Evolutionary conservation across 2,113 vertebrate genomes (phyloP), one percentile per base, ranked within the genome.

Genomic region (Mola mola): DNA sequence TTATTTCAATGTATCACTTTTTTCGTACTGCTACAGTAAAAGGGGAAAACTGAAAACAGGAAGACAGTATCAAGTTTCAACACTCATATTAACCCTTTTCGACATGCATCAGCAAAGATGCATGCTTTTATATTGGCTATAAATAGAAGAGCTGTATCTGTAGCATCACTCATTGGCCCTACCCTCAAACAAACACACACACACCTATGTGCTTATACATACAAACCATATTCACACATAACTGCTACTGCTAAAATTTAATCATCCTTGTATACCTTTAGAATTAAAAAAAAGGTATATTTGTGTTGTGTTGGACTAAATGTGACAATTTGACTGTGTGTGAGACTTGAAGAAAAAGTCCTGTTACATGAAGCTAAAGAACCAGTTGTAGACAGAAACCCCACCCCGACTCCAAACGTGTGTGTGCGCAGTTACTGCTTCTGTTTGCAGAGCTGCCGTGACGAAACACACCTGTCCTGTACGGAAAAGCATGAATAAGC

Each of bases 381-480:
- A 38, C 12, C 36, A 15, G 12, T 38, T 38, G 36, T 13, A 28
- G 28, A 55, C n/a, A 65, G 7, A 50, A 16, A 33, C 60, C 33
- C 24, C 61, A 55, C 75, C 78, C 58, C 21, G 42, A 36, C 31
- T 57, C 28, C 9, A 56, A 58, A 34, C 8, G 52, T 55, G 48
- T 49, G 24, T 25, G 47, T 43, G 51, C 52, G 42, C 19, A n/a
- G 36, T 26, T 58, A 59, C 37, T 51, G 6, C 17, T 17, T 63
- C 37, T 79, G 68, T 86, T 77, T 88, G 75, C 50, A 29, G 63
- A 83, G 74, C 75, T 75, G 61, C 48, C 20, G 22, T 15, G 55
- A 51, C 49, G 55, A 75, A 81, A 75, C 41, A 75, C 79, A 83
- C 60, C 78, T 79, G 81, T 70, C 66, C 52, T 64, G 33, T 53